Evolutionary conservation across 2,113 vertebrate species (phyloP).

Genomic region (Saguinus imperator): DNA sequence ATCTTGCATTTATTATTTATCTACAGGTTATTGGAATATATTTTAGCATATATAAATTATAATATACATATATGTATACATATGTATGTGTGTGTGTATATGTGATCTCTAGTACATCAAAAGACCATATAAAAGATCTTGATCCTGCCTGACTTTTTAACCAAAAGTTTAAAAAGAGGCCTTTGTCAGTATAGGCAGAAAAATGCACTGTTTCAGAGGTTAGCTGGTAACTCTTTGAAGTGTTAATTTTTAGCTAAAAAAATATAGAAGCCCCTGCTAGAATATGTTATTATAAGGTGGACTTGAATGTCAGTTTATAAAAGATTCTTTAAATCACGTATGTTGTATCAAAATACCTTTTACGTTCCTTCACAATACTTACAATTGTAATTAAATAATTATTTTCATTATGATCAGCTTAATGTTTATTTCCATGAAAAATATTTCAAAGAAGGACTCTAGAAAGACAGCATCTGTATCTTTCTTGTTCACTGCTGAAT

Average conservation of each 20-base stretch:
- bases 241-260: neutral
- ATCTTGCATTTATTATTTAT: slow-evolving; percentile 4
- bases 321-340: neutral
- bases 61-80: neutral
- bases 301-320: neutral
- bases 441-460: neutral
- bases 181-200: neutral
- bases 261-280: neutral
- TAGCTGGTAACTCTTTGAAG: neutral
- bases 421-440: slow-evolving; percentile 13
- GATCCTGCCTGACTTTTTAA: neutral
- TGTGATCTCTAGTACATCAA: neutral
- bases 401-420: neutral
- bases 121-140: neutral
- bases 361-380: neutral
- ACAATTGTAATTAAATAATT: neutral
- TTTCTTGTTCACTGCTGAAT: neutral
- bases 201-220: neutral
- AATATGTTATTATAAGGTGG: neutral
- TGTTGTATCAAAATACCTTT: neutral
- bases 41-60: neutral
- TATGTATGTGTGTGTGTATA: neutral
- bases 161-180: neutral
- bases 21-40: neutral
- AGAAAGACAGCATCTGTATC: neutral